Evolutionary conservation across 2,888 invertebrate genomes (phyloP).

Genomic region (Sphaeridia pumilis): DNA sequence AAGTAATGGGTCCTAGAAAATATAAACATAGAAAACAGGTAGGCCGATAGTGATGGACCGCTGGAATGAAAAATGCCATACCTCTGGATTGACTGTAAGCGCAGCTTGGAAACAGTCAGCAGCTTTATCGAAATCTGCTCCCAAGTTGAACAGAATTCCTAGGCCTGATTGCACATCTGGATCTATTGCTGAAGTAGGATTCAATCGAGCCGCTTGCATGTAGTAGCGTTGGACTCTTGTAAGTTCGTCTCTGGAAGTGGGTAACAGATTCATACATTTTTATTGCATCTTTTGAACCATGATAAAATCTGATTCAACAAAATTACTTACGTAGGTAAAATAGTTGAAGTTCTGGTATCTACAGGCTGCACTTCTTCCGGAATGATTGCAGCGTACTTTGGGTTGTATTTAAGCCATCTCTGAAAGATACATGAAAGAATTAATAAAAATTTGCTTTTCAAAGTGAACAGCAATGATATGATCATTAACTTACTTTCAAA

Average conservation of each 20-base stretch:
- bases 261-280: not conserved
- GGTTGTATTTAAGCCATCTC: slow-evolving; percentile 39
- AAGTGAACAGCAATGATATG: not conserved
- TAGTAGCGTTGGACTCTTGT: slow-evolving; percentile 61
- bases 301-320: not conserved
- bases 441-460: not conserved
- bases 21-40: not conserved
- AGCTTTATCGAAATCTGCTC: slow-evolving; percentile 89
- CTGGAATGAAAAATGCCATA: slow-evolving; percentile 38
- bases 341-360: slow-evolving; percentile 16
- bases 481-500: slow-evolving; percentile 44
- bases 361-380: slow-evolving; percentile 27
- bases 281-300: not conserved
- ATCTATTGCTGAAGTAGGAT: slow-evolving; percentile 59
- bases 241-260: slow-evolving; percentile 44
- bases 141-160: slow-evolving; percentile 88
- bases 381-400: slow-evolving; percentile 41
- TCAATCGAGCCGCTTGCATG: slow-evolving; percentile 64
- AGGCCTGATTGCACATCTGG: slow-evolving; percentile 86
- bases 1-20: slow-evolving; percentile 65
- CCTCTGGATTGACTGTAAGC: slow-evolving; percentile 63
- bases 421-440: slow-evolving; percentile 18
- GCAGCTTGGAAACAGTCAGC: slow-evolving; percentile 91
- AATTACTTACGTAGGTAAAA: slow-evolving; percentile 25
- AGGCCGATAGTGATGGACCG: not conserved